A percentile compares a stretch with the other conserved stretches of the same genome.
These are phyloP conservation scores for Candidula unifasciata DNA, from an alignment of 2,888 invertebrate genomes.

Conservation along the genomic window DNA sequence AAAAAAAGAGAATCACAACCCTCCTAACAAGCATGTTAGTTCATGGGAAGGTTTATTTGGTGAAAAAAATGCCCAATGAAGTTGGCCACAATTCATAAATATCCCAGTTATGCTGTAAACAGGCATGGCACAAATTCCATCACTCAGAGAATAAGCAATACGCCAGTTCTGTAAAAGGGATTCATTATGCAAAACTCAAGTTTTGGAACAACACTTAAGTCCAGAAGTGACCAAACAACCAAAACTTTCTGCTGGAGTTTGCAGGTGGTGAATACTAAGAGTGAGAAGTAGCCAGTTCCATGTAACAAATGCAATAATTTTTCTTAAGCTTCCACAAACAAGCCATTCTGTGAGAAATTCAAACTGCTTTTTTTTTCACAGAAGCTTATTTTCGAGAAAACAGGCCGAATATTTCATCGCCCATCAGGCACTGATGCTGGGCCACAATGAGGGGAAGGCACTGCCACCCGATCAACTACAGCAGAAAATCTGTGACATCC, in stretches of 20 bases:
- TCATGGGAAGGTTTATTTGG: too few species aligned
- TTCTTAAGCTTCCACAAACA: neutral
- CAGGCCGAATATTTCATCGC: constrained; percentile 91
- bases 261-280: too few species aligned
- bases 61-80: too few species aligned
- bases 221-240: too few species aligned
- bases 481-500: constrained; percentile 84
- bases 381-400: constrained; percentile 82
- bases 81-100: too few species aligned
- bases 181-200: neutral
- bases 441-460: constrained; percentile 89
- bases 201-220: too few species aligned
- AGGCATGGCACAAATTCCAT: too few species aligned
- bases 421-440: constrained; percentile 84
- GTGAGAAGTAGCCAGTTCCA: too few species aligned
- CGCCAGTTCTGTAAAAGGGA: neutral
- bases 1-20: too few species aligned
- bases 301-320: neutral
- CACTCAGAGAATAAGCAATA: neutral
- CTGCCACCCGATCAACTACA: constrained; percentile 87
- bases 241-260: too few species aligned
- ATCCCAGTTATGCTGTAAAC: too few species aligned
- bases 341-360: neutral
- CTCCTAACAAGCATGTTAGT: too few species aligned
- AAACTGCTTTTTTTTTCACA: neutral